Evolutionary conservation across 2,113 vertebrate genomes (phyloP).

Genomic region (Macquaria ambigua): DNA sequence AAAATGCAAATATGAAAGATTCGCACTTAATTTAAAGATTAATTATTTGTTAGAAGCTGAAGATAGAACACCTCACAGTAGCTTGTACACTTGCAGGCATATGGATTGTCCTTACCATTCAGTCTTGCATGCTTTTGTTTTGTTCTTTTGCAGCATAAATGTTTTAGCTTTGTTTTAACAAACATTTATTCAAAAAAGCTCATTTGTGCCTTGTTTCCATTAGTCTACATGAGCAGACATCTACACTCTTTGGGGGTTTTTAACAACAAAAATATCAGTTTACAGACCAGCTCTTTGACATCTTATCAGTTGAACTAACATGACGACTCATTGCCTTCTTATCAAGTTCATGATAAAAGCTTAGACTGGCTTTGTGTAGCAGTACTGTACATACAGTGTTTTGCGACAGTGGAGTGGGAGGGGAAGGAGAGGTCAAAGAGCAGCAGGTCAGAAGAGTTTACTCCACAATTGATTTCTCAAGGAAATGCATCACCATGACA

Average conservation of each 20-base stretch:
- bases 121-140: neutral
- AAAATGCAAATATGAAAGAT: slow-evolving; percentile 28
- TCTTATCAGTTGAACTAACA: neutral
- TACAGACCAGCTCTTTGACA: neutral
- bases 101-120: neutral
- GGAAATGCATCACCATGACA: slow-evolving; percentile 79
- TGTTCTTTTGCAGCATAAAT: neutral
- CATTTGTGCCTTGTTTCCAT: neutral
- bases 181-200: neutral
- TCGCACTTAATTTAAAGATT: neutral
- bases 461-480: slow-evolving; percentile 48
- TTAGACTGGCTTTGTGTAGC: neutral
- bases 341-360: slow-evolving; percentile 1
- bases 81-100: neutral
- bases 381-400: neutral
- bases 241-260: neutral
- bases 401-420: slow-evolving; percentile 10
- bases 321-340: neutral
- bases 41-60: neutral
- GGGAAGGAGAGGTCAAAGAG: slow-evolving; percentile 36
- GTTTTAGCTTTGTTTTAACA: neutral
- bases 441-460: slow-evolving; percentile 54
- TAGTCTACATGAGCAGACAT: neutral
- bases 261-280: neutral
- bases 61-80: neutral